These are phyloP conservation scores for Nannoperca australis DNA, from an alignment of 2,797 vertebrate genomes.

Conservation along the genomic window DNA sequence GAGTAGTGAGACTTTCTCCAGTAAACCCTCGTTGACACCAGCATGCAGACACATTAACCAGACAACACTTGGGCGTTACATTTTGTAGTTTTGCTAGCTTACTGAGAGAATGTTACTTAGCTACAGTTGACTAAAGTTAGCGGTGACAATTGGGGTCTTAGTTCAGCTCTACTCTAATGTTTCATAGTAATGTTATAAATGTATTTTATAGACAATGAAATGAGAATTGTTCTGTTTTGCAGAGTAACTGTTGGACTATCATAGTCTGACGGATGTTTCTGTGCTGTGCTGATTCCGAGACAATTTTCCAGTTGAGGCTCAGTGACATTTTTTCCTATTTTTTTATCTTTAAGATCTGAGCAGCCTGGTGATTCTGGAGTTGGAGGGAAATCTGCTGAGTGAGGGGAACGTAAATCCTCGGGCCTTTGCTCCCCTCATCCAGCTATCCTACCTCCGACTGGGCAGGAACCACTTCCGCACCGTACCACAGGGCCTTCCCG, in stretches of 20 bases:
- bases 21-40: not conserved
- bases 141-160: too few relatives aligned
- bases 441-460: conserved; percentile 91
- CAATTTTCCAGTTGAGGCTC: not conserved
- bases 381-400: conserved; percentile 94
- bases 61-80: not conserved
- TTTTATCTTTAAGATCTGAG: conserved; percentile 83
- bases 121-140: not conserved
- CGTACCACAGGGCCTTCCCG: conserved; percentile 93
- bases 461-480: conserved; percentile 94
- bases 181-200: too few relatives aligned
- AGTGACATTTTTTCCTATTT: not conserved
- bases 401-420: conserved; percentile 90
- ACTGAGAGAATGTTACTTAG: not conserved
- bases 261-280: not conserved
- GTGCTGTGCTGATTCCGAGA: not conserved
- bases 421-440: conserved; percentile 87
- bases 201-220: too few relatives aligned
- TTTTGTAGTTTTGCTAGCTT: not conserved
- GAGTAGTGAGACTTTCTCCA: not conserved
- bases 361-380: conserved; percentile 92
- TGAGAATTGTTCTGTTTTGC: not conserved
- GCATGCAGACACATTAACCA: not conserved
- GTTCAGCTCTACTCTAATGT: too few relatives aligned
- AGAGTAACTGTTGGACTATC: not conserved